Percentiles rank a stretch among this genome's conserved stretches.
These are phyloP conservation scores for Anastatus disparis DNA, from an alignment of 1,140 invertebrate species.

Conservation along the genomic window DNA sequence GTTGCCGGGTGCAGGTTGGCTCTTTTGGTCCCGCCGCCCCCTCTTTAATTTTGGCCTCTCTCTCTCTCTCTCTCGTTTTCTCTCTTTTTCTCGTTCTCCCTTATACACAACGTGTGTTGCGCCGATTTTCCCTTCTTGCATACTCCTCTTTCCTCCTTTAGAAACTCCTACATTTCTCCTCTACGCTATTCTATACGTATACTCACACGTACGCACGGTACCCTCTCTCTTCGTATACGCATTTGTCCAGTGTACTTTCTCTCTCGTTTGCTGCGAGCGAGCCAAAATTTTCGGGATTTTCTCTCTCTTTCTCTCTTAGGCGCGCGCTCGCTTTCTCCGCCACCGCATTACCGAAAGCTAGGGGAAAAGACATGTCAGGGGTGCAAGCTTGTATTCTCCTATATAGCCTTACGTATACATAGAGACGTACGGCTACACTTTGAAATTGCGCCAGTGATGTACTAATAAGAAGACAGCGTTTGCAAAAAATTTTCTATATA, in stretches of 20 bases:
- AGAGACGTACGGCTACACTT: too few relatives aligned
- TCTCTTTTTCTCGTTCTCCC: slow-evolving; percentile 23
- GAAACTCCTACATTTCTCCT: background rate
- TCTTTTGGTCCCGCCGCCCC: slow-evolving; percentile 47
- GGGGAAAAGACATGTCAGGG: background rate
- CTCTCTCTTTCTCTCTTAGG: background rate
- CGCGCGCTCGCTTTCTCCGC: background rate
- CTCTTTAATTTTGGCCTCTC: slow-evolving; percentile 14
- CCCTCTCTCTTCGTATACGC: background rate
- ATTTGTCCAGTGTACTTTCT: background rate
- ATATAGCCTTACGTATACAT: background rate
- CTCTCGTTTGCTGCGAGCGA: slow-evolving; percentile 7
- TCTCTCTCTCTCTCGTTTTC: slow-evolving; percentile 23
- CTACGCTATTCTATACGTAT: background rate
- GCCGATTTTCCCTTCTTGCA: slow-evolving; percentile 15
- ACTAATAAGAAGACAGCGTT: too few relatives aligned
- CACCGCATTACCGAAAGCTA: background rate
- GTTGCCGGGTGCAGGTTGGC: slow-evolving; percentile 64
- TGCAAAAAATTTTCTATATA: too few relatives aligned
- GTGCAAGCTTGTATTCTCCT: slow-evolving; percentile 25
- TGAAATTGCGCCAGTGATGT: background rate
- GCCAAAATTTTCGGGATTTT: slow-evolving; percentile 18
- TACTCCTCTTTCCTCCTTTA: background rate
- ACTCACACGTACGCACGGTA: background rate
- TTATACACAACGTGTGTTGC: background rate